A percentile compares a stretch with the other conserved stretches of the same genome.
Conservation (phyloP, 2,888 invertebrate species). For the Celastrina argiolus region DNA sequence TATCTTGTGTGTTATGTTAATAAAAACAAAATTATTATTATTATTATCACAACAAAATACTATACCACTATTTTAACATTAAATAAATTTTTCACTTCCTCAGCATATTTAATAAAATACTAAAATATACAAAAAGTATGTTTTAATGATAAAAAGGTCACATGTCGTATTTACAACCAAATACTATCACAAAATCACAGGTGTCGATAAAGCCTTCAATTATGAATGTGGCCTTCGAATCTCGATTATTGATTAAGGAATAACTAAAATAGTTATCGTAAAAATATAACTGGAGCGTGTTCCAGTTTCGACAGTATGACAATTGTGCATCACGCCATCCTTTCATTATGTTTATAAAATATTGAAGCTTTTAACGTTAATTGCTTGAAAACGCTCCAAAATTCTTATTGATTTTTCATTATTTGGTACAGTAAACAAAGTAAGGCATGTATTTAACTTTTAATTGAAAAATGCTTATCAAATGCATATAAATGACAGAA, state of each 20-base stretch:
- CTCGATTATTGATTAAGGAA: constrained; percentile 21
- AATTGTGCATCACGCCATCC: constrained; percentile 43
- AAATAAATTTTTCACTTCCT: too few species aligned
- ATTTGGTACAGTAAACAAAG: not conserved
- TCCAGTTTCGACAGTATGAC: constrained; percentile 27
- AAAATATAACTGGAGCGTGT: constrained; percentile 19
- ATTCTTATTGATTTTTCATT: not conserved
- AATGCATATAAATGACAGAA: not conserved
- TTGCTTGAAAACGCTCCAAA: not conserved
- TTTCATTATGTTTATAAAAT: constrained; percentile 37
- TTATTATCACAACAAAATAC: too few species aligned
- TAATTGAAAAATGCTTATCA: too few species aligned
- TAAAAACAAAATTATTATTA: too few species aligned
- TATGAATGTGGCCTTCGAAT: not conserved
- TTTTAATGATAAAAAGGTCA: too few species aligned
- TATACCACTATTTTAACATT: too few species aligned
- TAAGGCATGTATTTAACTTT: too few species aligned
- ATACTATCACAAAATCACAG: not conserved
- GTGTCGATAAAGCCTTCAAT: constrained; percentile 4
- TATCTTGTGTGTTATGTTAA: too few species aligned
- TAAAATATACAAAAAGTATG: too few species aligned
- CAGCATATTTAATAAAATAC: too few species aligned
- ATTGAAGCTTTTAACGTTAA: constrained; percentile 21
- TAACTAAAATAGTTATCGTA: constrained; percentile 18
- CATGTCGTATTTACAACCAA: not conserved